Conservation (phyloP, 2,113 vertebrate genomes). For the Sclerurus mexicanus region DNA sequence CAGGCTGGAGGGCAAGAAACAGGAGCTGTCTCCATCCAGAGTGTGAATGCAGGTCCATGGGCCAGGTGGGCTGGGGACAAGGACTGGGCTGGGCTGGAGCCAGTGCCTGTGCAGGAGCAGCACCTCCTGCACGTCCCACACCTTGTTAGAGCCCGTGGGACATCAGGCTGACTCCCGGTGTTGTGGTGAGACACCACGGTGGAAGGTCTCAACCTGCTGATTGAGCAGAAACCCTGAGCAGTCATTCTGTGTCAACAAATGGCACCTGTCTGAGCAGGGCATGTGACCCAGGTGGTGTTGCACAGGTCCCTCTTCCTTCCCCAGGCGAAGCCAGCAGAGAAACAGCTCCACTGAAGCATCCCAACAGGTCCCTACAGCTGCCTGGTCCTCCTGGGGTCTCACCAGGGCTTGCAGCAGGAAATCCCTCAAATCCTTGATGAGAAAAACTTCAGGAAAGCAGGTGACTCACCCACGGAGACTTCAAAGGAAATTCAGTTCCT, state of each 20-base stretch:
- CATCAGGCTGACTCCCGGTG: neutral
- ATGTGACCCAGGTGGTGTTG: accelerated
- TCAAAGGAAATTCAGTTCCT: conserved; percentile 1
- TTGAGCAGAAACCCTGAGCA: neutral
- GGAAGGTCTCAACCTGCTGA: neutral
- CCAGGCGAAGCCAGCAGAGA: neutral
- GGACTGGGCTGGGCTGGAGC: neutral
- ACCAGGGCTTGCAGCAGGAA: neutral
- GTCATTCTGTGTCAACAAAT: accelerated
- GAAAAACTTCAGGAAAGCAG: neutral
- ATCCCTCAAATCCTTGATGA: neutral
- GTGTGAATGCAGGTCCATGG: neutral
- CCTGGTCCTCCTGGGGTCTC: neutral
- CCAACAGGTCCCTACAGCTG: neutral
- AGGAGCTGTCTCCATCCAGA: neutral
- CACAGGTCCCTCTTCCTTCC: neutral
- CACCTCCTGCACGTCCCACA: neutral
- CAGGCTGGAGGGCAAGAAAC: neutral
- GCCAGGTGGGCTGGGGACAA: neutral
- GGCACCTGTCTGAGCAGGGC: neutral
- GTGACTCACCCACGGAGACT: neutral
- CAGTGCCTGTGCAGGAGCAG: neutral
- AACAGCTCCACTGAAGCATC: neutral
- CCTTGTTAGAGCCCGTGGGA: neutral
- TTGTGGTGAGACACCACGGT: neutral